Evolutionary conservation across 2,797 vertebrate species (phyloP).

Genomic region (Gila robusta): DNA sequence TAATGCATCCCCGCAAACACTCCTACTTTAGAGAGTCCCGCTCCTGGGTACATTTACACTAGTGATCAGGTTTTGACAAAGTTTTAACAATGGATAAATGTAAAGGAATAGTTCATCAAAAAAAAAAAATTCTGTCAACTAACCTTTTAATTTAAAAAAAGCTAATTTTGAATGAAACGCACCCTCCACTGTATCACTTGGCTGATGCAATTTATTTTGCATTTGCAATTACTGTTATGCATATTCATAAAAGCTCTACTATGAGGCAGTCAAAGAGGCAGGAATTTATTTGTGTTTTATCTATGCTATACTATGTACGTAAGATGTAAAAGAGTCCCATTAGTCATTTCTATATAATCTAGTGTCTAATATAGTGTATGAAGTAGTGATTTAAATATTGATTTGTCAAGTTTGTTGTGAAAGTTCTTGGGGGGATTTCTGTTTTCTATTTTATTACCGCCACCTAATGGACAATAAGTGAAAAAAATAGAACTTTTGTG

Average conservation of each 20-base stretch:
- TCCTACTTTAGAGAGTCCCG: constrained; percentile 86
- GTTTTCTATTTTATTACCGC: background rate
- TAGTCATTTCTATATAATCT: constrained; percentile 12
- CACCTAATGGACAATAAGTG: constrained; percentile 5
- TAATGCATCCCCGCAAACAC: constrained; percentile 88
- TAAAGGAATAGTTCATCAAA: background rate
- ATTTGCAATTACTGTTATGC: constrained; percentile 4
- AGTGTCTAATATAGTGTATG: constrained; percentile 7
- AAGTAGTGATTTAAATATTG: constrained; percentile 8
- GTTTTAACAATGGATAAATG: background rate
- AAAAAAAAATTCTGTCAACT: background rate
- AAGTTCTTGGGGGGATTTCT: background rate
- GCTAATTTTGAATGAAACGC: background rate
- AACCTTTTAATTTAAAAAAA: background rate
- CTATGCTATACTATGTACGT: background rate
- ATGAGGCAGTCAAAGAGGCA: background rate
- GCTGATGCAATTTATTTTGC: constrained; percentile 5
- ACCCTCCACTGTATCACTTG: background rate
- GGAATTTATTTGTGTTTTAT: background rate
- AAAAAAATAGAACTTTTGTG: background rate
- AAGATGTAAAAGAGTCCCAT: background rate
- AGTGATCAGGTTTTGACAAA: background rate
- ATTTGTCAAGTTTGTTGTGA: background rate
- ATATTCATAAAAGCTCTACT: background rate
- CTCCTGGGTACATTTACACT: constrained; percentile 83